Conservation (phyloP, 2,113 vertebrate species). For the Gasterosteus nipponicus region DNA sequence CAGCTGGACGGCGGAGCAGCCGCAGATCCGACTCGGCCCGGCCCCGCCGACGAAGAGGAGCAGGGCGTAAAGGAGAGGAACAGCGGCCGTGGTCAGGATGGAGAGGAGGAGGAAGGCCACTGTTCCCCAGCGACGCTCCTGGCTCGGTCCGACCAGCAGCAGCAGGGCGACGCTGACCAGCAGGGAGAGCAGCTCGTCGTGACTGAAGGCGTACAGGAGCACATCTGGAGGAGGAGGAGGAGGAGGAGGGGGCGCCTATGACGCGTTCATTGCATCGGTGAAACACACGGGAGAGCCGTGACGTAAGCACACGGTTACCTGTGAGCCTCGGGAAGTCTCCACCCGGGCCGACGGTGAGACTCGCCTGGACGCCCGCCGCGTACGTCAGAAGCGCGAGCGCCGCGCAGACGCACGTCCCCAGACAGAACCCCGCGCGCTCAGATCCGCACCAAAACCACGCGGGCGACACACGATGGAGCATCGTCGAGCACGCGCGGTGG, state of each 20-base stretch:
- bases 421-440: conserved; percentile 74
- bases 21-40: conserved; percentile 77
- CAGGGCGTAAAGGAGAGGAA: conserved; percentile 83
- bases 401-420: conserved; percentile 65
- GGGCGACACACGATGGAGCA: conserved; percentile 60
- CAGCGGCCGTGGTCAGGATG: conserved; percentile 69
- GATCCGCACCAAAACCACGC: conserved; percentile 71
- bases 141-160: conserved; percentile 77
- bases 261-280: not conserved
- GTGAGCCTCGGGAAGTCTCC: conserved; percentile 75
- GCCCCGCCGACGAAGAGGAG: conserved; percentile 78
- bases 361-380: conserved; percentile 68
- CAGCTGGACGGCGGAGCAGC: conserved; percentile 85
- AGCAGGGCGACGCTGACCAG: conserved; percentile 80
- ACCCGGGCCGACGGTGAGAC: conserved; percentile 78
- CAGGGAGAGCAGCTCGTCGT: conserved; percentile 80
- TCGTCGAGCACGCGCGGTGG: conserved; percentile 28
- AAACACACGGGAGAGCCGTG: not conserved
- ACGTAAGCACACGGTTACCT: conserved; percentile 63
- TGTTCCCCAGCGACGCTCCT: conserved; percentile 86
- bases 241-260: too few species aligned
- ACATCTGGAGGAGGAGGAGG: conserved; percentile 75
- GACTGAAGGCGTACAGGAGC: conserved; percentile 84
- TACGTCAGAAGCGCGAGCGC: conserved; percentile 64
- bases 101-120: conserved; percentile 82